phyloP scores from a whole-genome alignment of 2,888 invertebrate species.

The Limenitis camilla region DNA sequence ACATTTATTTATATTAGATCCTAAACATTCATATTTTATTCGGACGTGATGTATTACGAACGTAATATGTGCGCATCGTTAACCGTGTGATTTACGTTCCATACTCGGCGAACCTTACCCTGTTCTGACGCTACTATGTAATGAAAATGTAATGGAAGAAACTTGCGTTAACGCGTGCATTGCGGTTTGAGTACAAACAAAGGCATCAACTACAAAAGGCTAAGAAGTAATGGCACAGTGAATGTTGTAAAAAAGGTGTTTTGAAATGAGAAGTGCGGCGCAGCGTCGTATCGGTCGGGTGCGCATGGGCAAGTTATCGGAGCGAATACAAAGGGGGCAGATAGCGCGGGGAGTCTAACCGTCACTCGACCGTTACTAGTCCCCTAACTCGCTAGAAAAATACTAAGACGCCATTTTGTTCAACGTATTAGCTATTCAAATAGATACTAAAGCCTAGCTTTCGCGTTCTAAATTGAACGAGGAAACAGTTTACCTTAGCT shows the following conservation, averaged over 20 bases:
- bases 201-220: slow-evolving; percentile 34
- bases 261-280: slow-evolving; percentile 64
- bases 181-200: slow-evolving; percentile 41
- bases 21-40: slow-evolving; percentile 41
- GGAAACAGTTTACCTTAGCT: slow-evolving; percentile 44
- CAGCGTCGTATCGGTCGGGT: slow-evolving; percentile 69
- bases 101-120: slow-evolving; percentile 52
- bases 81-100: slow-evolving; percentile 56
- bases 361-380: slow-evolving; percentile 71
- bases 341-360: slow-evolving; percentile 73
- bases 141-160: slow-evolving; percentile 30
- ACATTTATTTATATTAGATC: slow-evolving; percentile 23
- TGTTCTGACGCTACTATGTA: slow-evolving; percentile 35
- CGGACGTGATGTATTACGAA: slow-evolving; percentile 42
- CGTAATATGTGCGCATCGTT: slow-evolving; percentile 60
- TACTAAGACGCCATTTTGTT: slow-evolving; percentile 66
- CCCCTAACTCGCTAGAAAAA: slow-evolving; percentile 70
- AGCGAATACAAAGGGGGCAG: slow-evolving; percentile 74
- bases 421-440: slow-evolving; percentile 37
- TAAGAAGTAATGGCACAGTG: slow-evolving; percentile 54
- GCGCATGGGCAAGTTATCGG: slow-evolving; percentile 74
- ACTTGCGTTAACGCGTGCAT: slow-evolving; percentile 37
- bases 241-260: slow-evolving; percentile 51
- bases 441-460: slow-evolving; percentile 43
- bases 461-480: slow-evolving; percentile 48